Evolutionary conservation across 2,113 vertebrate genomes (phyloP), one percentile per base, ranked within the genome.

Genomic region (Turnix velox): DNA sequence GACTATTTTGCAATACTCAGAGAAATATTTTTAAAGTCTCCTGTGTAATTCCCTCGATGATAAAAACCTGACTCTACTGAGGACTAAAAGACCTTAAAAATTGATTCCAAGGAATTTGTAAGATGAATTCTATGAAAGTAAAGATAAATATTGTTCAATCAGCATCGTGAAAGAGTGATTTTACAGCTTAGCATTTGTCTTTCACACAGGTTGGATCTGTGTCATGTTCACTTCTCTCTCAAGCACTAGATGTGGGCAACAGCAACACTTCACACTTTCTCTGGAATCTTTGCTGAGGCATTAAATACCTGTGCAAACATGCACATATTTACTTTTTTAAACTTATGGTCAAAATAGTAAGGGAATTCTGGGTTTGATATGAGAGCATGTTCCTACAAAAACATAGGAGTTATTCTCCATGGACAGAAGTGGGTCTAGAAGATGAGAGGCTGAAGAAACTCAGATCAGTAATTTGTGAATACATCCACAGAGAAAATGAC

Each of bases 41-140:
- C 45, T 2, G 0, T 31, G 24, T 51, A 48, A 80, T 45, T 80
- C 33, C 7, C 31, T 58, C 25, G 45, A 2, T 0, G 3, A n/a
- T 40, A 66, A 55, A 43, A 74, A 46, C 5, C 7, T 66, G 11
- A 2, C 6, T 37, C 14, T 55, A 18, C 0, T n/a, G 39, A 59
- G 10, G 7, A 30, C 30, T 55, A 52, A 72, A 73, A 43, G 7
- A 40, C 37, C 67, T 40, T 81, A 62, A 62, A 75, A 74, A 65
- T n/a, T 63, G 8, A 59, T 78, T 72, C 24, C 0, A 1, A 83
- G 33, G 27, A 68, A 79, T 75, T 82, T 81, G 6, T 22, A 13
- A 18, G 17, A n/a, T 48, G 12, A 49, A 4, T 75, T 72, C 39
- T 28, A 51, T 20, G 14, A 27, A 72, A 68, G 5, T 45, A 17